Base-by-base conservation (phyloP, 1,140 invertebrate genomes). In the Episyrphus balteatus region DNA sequence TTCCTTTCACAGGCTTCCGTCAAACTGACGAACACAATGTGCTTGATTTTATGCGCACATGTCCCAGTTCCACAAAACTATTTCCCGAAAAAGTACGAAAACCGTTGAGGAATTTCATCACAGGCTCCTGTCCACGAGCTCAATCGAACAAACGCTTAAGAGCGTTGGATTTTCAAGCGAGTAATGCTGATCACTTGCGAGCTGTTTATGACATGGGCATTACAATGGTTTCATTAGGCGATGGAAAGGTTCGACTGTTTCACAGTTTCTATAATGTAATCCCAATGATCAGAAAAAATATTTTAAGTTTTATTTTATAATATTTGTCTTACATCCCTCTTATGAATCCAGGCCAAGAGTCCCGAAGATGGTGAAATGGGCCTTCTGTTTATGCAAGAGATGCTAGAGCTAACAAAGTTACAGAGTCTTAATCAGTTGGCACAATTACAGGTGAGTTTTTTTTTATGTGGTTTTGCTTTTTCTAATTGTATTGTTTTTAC, bases 361-460 rank as follows among this genome's bases (percentile, higher is more conserved):
- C 70, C 82, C 12, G 80, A 84, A 53, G 86, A 93, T 61, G 93
- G 89, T 2, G 86, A 94, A 61, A 88, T 96, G 72, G 94, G 95
- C 1, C 65, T 95, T 18, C 73, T 87, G 26, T 98, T 98, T 59
- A 97, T 98, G 89, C 87, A 94, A 59, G 94, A 98, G 73, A 96
- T 98, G 90, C 80, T 92, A 9, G 88, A 94, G 70, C 70, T 93
- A 38, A 90, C 88, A 31, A 87, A 87, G 60, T 69, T 76, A 48
- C 81, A 86, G 62, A 63, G 71, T 12, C 70, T 80, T 49, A 75
- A 78, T 55, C 69, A 75, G n/a, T 73, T 81, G 51, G 74, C 75
- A 13, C 71, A 76, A 36, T 72, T 78, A 17, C 68, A 76, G 48
- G 65, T 68, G 44, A 51, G 57, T 52, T 32, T 26, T 46, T 12